These are phyloP conservation scores for Platycnemis pennipes DNA, from an alignment of 2,888 invertebrate genomes.

Conservation along the genomic window DNA sequence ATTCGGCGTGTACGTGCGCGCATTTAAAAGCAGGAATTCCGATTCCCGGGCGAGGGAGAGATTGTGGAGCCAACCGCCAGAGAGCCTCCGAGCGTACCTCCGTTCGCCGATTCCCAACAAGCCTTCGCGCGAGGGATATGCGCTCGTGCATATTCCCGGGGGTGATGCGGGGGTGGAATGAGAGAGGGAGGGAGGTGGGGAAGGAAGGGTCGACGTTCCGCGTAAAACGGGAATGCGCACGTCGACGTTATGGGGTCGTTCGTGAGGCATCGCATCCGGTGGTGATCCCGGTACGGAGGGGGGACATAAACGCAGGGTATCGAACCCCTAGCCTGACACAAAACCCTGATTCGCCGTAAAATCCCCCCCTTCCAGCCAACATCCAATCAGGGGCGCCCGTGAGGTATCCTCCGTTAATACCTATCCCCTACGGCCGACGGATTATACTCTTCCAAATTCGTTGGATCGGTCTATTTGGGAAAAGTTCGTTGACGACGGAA, in stretches of 20 bases:
- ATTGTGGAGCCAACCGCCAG: background rate
- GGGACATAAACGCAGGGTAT: background rate
- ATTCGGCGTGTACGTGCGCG: background rate
- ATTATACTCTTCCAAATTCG: background rate
- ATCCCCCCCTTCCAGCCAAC: background rate
- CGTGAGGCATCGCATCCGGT: background rate
- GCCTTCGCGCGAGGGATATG: background rate
- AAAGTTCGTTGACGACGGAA: too few species aligned
- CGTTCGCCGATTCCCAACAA: background rate
- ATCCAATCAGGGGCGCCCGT: background rate
- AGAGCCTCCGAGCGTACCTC: background rate
- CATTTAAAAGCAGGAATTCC: background rate
- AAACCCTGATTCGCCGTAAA: background rate
- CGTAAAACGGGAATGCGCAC: constrained; percentile 7
- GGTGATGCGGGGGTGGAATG: too few species aligned
- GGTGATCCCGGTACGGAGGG: background rate
- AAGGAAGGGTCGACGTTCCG: background rate
- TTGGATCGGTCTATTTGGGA: background rate
- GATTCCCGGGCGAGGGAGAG: background rate
- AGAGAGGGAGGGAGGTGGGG: background rate
- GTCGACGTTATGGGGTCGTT: background rate
- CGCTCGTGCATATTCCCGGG: background rate
- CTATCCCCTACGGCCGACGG: background rate
- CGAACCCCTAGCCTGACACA: background rate
- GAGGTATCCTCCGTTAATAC: background rate